Base-by-base conservation (phyloP, 2,113 vertebrate genomes). In the Bos indicus region DNA sequence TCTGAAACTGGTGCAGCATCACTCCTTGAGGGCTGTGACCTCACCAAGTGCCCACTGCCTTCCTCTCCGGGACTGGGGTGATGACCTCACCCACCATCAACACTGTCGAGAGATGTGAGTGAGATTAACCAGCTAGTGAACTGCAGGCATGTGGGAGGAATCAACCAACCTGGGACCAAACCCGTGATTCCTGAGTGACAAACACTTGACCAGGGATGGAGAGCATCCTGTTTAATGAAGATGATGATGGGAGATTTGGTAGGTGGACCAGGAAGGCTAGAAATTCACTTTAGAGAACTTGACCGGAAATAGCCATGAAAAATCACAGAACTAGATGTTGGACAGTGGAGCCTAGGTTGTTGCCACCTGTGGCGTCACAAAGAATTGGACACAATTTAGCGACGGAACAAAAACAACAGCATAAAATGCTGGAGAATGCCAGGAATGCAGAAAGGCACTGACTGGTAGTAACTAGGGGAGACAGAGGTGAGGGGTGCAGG, bases 111-210 rank as follows among this genome's bases (percentile, higher is more conserved):
- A 19, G 71, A 11, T 11, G 6, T 12, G 10, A 23, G 59, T 28
- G 59, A 60, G 21, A 67, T 21, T 21, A 40, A 16, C 4, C 1
- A n/a, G 36, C 30, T 5, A 15, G 12, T 15, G 17, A 0, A 2
- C 5, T 0, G 11, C 2, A 7, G 48, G 48, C 23, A n/a, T 23
- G 1, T 1, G 40, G 77, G 33, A 56, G 28, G 40, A 7, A n/a
- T 14, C 28, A 7, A 1, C 0, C 26, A 11, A 6, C 40, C 40
- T 12, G 9, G 23, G 21, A 13, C 30, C 56, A 2, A 14, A 71
- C 40, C 62, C 1, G 2, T 13, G 62, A 15, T 4, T 43, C 30
- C 30, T 21, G 9, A 84, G 30, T 30, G 56, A 43, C 30, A 30
- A 15, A 15, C 40, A 48, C 1, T 2, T 5, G 46, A 62, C 6